Base-by-base conservation (phyloP, 2,888 invertebrate genomes). In the Hirtodrosophila alboralis region DNA sequence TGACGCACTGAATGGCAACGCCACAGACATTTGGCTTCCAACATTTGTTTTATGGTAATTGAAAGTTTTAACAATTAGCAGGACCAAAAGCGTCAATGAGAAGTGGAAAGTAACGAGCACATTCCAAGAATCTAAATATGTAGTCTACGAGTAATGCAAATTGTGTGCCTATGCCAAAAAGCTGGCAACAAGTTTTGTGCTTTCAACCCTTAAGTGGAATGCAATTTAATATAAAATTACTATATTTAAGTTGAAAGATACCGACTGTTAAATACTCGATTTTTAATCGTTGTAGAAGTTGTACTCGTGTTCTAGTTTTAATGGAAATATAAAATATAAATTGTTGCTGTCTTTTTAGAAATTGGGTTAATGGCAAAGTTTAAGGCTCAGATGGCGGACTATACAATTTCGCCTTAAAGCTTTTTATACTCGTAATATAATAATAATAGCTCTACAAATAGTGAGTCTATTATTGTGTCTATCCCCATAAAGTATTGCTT, bases 21-120 rank as follows among this genome's bases (percentile, higher is more conserved):
- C 52, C 44, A 10, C 53, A 60, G 72, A 52, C 62, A 67, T 53
- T 67, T 73, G 71, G 54, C 48, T 27, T 43, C 38, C 38, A 52
- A 30, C 53, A 36, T 54, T 41, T 45, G 58, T 57, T 58, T 54
- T 31, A 34, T 47, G 52, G 52, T 48, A 71, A 77, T 84, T 84
- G 78, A 77, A 84, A 68, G 62, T 78, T 78, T 68, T 33, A 63
- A 69, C 79, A 79, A 79, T 84, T 78, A 79, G 62, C 77, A 30
- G 30, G 7, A 23, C 33, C 33, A 70, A 51, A n/a, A 30, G 18
- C 21, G 31, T 18, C 1, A 18, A n/a, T 13, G 8, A 27, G 4
- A 36, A 12, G n/a, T 7, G 36, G n/a, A 12, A n/a, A 33, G 10
- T 18, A 61, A 27, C 31, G 14, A 18, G 21, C 16, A 23, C 26